Percentiles rank a stretch among this genome's conserved stretches.
phyloP scores from a whole-genome alignment of 1,140 invertebrate genomes.

The Harpegnathos saltator region DNA sequence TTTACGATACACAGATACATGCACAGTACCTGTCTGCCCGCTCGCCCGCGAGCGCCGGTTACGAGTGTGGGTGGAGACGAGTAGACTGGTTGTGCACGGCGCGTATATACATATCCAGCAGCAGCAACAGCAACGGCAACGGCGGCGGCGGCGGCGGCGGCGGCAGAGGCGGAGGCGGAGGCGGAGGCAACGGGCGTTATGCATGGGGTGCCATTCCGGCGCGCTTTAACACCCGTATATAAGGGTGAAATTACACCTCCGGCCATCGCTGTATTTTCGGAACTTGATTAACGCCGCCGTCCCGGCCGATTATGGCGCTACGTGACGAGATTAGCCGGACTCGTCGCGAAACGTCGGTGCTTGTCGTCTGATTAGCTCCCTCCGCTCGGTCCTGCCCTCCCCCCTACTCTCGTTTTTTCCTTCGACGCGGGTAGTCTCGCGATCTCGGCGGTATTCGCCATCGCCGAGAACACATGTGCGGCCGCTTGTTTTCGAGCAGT shows the following conservation, averaged over 20 bases:
- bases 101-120: slow-evolving; percentile 43
- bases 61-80: slow-evolving; percentile 66
- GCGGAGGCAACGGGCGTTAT: slow-evolving; percentile 66
- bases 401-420: too few relatives aligned
- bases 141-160: too few relatives aligned
- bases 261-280: slow-evolving; percentile 77
- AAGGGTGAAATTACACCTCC: slow-evolving; percentile 76
- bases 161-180: too few relatives aligned
- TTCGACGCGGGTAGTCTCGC: too few relatives aligned
- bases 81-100: slow-evolving; percentile 48
- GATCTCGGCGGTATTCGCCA: background rate
- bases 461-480: background rate
- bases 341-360: slow-evolving; percentile 58
- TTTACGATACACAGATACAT: slow-evolving; percentile 75
- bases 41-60: slow-evolving; percentile 44
- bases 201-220: slow-evolving; percentile 78
- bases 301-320: slow-evolving; percentile 72
- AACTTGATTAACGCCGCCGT: slow-evolving; percentile 78
- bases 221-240: slow-evolving; percentile 78
- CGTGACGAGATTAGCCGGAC: slow-evolving; percentile 70
- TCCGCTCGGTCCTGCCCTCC: background rate
- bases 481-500: too few relatives aligned
- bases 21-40: slow-evolving; percentile 62
- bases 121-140: too few relatives aligned
- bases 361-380: slow-evolving; percentile 26